Evolutionary conservation across 1,140 invertebrate genomes (phyloP).

Genomic region (Hylyphantes graminicola): DNA sequence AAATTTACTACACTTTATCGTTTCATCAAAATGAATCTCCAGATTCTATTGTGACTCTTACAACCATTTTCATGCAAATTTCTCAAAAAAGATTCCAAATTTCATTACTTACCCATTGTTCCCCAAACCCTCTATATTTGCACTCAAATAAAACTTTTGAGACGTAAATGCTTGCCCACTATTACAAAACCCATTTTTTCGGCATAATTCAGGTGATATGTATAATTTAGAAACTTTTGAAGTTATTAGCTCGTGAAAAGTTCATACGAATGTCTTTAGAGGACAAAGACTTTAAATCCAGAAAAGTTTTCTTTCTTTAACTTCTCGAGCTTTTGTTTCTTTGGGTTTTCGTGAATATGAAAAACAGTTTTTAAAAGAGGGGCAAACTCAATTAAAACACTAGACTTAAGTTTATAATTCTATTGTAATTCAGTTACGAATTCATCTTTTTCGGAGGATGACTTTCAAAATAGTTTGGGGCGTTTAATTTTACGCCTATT

Average conservation of each 20-base stretch:
- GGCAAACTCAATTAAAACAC: constrained; percentile 39
- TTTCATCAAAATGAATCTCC: background rate
- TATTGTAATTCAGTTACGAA: constrained; percentile 32
- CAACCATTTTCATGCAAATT: constrained; percentile 53
- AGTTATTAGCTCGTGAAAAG: background rate
- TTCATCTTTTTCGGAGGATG: background rate
- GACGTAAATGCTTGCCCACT: background rate
- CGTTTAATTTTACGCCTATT: constrained; percentile 36
- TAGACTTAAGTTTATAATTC: constrained; percentile 33
- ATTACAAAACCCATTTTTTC: constrained; percentile 18
- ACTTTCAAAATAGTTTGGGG: constrained; percentile 28
- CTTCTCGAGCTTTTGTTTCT: constrained; percentile 2
- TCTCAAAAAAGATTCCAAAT: constrained; percentile 12
- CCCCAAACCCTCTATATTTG: constrained; percentile 15
- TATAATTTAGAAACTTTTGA: constrained; percentile 36
- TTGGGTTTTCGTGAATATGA: background rate
- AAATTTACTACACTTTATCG: background rate
- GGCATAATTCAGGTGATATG: constrained; percentile 13
- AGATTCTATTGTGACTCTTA: background rate
- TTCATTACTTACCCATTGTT: constrained; percentile 37
- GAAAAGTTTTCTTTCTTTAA: constrained; percentile 30
- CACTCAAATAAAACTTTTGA: constrained; percentile 37
- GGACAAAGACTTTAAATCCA: constrained; percentile 27
- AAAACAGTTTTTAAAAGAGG: constrained; percentile 8
- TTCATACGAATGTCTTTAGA: background rate